Evolutionary conservation across 2,888 invertebrate genomes (phyloP).

Genomic region (Aspidiotus destructor): DNA sequence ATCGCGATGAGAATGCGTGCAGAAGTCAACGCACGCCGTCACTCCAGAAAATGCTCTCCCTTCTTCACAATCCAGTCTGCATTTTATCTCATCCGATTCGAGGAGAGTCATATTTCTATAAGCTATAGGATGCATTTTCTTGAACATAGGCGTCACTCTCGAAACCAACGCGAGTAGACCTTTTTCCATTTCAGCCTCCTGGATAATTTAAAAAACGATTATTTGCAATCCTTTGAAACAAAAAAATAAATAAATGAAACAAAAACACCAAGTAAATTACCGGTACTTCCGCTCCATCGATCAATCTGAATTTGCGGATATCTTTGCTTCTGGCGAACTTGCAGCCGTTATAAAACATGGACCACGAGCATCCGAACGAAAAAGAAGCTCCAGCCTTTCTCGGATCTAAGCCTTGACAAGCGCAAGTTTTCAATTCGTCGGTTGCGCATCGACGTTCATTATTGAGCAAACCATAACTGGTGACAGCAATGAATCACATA

Average conservation of each 20-base stretch:
- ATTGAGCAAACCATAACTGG: constrained; percentile 60
- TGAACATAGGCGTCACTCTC: constrained; percentile 72
- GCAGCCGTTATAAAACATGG: constrained; percentile 97
- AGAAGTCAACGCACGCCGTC: constrained; percentile 92
- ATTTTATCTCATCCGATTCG: constrained; percentile 78
- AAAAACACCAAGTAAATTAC: constrained; percentile 23
- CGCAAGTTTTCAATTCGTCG: constrained; percentile 85
- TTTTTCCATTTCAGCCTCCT: constrained; percentile 80
- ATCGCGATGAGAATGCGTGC: constrained; percentile 91
- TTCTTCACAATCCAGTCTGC: constrained; percentile 73
- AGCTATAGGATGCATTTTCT: constrained; percentile 78
- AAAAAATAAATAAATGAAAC: too few relatives aligned
- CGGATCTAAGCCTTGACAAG: constrained; percentile 87
- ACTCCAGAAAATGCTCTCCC: constrained; percentile 91
- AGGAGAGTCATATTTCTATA: constrained; percentile 82
- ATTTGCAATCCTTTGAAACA: neutral
- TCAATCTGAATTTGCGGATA: constrained; percentile 82
- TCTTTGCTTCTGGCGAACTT: constrained; percentile 90
- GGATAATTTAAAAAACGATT: constrained; percentile 29
- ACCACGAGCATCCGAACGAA: constrained; percentile 96
- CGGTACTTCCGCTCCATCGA: constrained; percentile 70
- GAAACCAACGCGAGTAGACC: constrained; percentile 81
- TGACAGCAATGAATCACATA: constrained; percentile 39
- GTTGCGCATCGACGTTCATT: constrained; percentile 63
- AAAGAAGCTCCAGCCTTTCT: constrained; percentile 86